Evolutionary conservation across 2,797 vertebrate species (phyloP), one percentile per base, ranked within the genome.

Genomic region (Agapornis canus): DNA sequence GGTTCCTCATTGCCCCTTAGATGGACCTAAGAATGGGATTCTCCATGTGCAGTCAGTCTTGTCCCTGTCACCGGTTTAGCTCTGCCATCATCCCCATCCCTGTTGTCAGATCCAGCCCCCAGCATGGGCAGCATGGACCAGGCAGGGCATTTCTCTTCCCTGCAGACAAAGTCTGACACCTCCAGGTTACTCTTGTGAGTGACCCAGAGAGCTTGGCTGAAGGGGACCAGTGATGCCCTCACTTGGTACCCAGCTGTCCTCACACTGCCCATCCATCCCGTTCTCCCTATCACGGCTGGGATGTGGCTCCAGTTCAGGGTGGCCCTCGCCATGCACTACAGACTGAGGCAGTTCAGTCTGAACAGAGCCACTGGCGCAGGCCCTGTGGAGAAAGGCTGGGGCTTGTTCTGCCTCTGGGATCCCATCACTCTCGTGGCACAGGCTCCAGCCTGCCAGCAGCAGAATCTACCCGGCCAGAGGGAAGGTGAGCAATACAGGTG

Each of bases 351-450:
- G 66, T 40, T 48, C 45, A 10, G 1, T 7, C 26, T 26, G 22
- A 37, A 10, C 27, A 49, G 48, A 81, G 57, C 26, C 3, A 4
- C 40, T 32, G 78, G 39, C 52, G 21, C 29, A 8, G 71, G 7
- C 20, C 21, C 3, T 5, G 27, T 11, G 52, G 45, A 57, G 45
- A 35, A 31, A n/a, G 35, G 39, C 32, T 2, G 4, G 15, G 42
- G 27, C 56, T 76, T 52, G 4, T 32, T 48, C 57, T 51, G 57
- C 22, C n/a, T 23, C 77, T n/a, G 37, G 29, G 17, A 37, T 51
- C 16, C 60, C 51, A 11, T 1, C 1, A 3, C 45, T 68, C 32
- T 0, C 2, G 11, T 19, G 19, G 51, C 32, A 56, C 2, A 12
- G 52, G n/a, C 16, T 63, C 49, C 76, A 47, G 45, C 37, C 35